Conservation (phyloP, 2,888 invertebrate genomes). For the Rhingia campestris region DNA sequence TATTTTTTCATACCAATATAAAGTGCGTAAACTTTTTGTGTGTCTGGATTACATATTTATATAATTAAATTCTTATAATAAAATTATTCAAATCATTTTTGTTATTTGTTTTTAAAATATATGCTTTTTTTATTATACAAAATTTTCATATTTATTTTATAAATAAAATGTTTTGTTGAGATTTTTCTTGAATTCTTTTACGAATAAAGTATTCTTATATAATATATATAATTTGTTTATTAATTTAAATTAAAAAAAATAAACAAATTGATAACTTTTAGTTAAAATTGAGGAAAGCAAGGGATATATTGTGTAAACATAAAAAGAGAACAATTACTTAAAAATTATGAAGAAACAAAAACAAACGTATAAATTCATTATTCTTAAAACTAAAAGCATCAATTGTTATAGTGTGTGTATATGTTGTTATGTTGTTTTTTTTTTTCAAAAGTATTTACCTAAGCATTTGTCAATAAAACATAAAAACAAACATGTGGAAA, state of each 20-base stretch:
- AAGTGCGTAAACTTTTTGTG: slow-evolving; percentile 62
- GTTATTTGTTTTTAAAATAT: slow-evolving; percentile 29
- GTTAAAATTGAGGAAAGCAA: neutral
- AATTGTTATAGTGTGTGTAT: slow-evolving; percentile 17
- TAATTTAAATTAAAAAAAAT: slow-evolving; percentile 20
- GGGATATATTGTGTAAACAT: slow-evolving; percentile 11
- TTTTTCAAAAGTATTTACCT: slow-evolving; percentile 11
- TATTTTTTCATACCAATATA: slow-evolving; percentile 42
- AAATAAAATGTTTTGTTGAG: slow-evolving; percentile 43
- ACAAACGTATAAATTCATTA: slow-evolving; percentile 20
- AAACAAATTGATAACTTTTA: slow-evolving; percentile 2
- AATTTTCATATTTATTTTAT: slow-evolving; percentile 37
- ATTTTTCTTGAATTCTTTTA: slow-evolving; percentile 32
- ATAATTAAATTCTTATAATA: slow-evolving; percentile 51
- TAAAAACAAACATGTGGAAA: neutral
- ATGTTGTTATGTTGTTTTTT: slow-evolving; percentile 10
- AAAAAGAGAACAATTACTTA: slow-evolving; percentile 21
- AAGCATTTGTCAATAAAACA: slow-evolving; percentile 13
- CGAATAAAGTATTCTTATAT: slow-evolving; percentile 19
- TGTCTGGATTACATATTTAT: slow-evolving; percentile 52
- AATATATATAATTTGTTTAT: slow-evolving; percentile 9
- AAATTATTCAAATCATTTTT: slow-evolving; percentile 53
- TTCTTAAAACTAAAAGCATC: slow-evolving; percentile 58
- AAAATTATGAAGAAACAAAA: slow-evolving; percentile 16
- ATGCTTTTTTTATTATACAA: slow-evolving; percentile 40